These are phyloP conservation scores for Axea sp. DNA, from an alignment of 2,888 invertebrate species.

Conservation along the genomic window DNA sequence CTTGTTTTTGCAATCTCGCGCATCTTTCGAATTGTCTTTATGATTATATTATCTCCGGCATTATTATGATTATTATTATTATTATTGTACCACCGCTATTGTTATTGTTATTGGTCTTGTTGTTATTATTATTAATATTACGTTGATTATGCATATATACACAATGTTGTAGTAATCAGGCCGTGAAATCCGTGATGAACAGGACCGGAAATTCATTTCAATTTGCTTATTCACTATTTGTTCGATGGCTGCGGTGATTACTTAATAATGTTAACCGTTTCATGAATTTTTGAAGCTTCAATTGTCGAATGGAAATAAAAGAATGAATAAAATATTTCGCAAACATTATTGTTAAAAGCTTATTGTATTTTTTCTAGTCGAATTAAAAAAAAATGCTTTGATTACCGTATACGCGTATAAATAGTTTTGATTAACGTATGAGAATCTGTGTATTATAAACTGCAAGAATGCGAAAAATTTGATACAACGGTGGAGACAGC, in stretches of 20 bases:
- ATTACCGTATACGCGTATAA: no score
- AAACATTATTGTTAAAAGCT: no score
- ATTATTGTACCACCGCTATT: no score
- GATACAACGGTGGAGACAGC: no score
- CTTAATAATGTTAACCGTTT: constrained; percentile 30
- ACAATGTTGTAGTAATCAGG: constrained; percentile 50
- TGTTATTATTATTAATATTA: constrained; percentile 11
- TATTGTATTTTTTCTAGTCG: no score
- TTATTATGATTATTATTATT: background rate
- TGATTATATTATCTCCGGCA: no score
- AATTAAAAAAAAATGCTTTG: no score
- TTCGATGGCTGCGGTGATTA: constrained; percentile 39
- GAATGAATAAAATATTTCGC: background rate
- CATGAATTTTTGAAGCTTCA: constrained; percentile 19
- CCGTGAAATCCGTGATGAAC: constrained; percentile 42
- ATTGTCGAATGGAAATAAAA: constrained; percentile 2
- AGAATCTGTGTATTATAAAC: no score
- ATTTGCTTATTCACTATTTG: constrained; percentile 42
- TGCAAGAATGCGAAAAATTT: no score
- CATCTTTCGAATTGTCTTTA: background rate
- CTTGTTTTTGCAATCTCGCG: constrained; percentile 3
- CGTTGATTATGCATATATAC: constrained; percentile 35
- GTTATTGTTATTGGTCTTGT: no score
- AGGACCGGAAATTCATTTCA: constrained; percentile 51
- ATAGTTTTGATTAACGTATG: no score